Conservation (phyloP, 2,888 invertebrate genomes). For the Nymphalis urticae region DNA sequence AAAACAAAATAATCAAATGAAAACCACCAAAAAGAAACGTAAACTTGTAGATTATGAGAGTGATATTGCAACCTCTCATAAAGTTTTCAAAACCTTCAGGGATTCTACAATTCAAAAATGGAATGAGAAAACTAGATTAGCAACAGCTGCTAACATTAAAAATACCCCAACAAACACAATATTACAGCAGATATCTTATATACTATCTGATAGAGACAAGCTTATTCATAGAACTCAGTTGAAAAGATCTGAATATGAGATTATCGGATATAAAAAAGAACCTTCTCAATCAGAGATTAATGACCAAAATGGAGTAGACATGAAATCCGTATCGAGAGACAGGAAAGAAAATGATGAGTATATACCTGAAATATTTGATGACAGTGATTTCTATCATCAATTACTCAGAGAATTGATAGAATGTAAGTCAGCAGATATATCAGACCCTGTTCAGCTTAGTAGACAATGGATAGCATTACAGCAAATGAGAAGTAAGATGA, state of each 20-base stretch:
- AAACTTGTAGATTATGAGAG: conserved; percentile 83
- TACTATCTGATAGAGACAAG: conserved; percentile 88
- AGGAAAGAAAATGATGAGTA: conserved; percentile 82
- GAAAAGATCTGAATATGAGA: conserved; percentile 87
- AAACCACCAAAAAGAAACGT: conserved; percentile 63
- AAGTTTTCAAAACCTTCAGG: conserved; percentile 85
- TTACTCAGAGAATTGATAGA: conserved; percentile 95
- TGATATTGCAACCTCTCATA: conserved; percentile 80
- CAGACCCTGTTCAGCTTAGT: conserved; percentile 92
- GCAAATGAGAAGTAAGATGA: conserved; percentile 94
- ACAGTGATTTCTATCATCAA: conserved; percentile 98
- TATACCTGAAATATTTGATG: conserved; percentile 95
- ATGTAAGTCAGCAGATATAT: conserved; percentile 90
- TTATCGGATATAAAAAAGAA: conserved; percentile 81
- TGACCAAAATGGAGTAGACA: conserved; percentile 46
- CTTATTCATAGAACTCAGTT: conserved; percentile 90
- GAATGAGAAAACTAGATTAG: conserved; percentile 94
- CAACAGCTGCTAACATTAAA: conserved; percentile 84
- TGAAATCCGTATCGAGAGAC: conserved; percentile 50
- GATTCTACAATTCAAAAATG: conserved; percentile 94
- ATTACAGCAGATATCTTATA: conserved; percentile 91
- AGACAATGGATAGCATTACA: conserved; percentile 96
- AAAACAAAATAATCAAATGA: conserved; percentile 34
- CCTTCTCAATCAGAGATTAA: conserved; percentile 42
- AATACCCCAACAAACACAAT: conserved; percentile 83